Conservation (phyloP, 2,797 vertebrate species). For the Mormyrus proboscirostris region DNA sequence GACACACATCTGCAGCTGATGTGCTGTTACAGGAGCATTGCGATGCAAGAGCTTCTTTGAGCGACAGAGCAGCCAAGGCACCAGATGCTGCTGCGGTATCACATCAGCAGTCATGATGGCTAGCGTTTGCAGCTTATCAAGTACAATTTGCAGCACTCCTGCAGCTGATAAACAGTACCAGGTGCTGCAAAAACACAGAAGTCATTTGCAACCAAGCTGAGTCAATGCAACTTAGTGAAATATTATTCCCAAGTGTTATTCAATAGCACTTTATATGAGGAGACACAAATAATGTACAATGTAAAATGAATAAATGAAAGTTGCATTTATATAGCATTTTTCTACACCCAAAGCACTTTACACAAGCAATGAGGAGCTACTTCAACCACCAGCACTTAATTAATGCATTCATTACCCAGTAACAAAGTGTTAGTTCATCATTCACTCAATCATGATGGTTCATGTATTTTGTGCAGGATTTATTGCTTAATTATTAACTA, state of each 20-base stretch:
- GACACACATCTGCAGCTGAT: background rate
- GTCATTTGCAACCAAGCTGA: background rate
- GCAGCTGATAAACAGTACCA: background rate
- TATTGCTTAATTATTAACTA: background rate
- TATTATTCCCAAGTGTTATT: background rate
- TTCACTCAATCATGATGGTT: background rate
- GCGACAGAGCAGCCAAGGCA: background rate
- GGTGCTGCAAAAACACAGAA: background rate
- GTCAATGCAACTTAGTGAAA: background rate
- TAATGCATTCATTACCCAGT: background rate
- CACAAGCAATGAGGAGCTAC: background rate
- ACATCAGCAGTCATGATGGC: background rate
- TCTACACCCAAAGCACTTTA: background rate
- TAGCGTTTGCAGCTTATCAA: background rate
- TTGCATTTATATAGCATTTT: background rate
- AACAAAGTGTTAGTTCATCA: background rate
- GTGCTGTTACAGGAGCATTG: background rate
- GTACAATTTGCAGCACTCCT: background rate
- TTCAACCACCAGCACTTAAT: background rate
- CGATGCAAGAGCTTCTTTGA: background rate
- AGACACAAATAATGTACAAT: background rate
- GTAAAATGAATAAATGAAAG: background rate
- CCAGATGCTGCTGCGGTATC: background rate
- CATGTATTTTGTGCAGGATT: background rate
- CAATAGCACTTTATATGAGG: background rate